A percentile compares a stretch with the other conserved stretches of the same genome.
Evolutionary conservation across 2,888 invertebrate genomes (phyloP).

Genomic region (Acanthosepion pharaonis): DNA sequence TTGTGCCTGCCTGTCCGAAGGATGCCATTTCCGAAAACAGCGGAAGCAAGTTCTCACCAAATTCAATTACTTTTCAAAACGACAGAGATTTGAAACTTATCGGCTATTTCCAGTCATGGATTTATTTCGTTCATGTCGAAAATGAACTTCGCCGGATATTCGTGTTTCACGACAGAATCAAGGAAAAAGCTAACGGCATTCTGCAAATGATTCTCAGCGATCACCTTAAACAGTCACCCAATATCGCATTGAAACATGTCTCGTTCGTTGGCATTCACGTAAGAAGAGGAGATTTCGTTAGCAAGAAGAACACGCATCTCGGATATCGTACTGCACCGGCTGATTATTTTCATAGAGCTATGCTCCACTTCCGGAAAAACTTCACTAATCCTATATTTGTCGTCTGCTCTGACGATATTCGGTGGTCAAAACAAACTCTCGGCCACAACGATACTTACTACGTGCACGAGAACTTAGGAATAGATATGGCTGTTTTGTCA

Average conservation of each 20-base stretch:
- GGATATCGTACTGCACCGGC: background rate
- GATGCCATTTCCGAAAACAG: background rate
- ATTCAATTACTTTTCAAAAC: background rate
- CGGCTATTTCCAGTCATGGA: constrained; percentile 24
- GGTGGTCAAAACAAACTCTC: background rate
- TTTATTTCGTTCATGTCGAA: background rate
- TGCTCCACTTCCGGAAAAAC: background rate
- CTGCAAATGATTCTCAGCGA: background rate
- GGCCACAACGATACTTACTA: background rate
- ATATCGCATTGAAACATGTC: background rate
- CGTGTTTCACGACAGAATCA: background rate
- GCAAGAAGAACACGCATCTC: background rate
- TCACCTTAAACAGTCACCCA: background rate
- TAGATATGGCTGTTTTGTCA: constrained; percentile 34
- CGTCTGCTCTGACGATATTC: constrained; percentile 33
- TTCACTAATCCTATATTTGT: constrained; percentile 24
- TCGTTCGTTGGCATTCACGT: background rate
- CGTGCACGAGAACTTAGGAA: constrained; percentile 35
- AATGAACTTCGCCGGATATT: background rate
- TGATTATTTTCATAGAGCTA: background rate
- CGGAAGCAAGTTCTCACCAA: background rate
- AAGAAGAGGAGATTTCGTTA: background rate
- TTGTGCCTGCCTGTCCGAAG: background rate
- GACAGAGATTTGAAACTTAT: background rate
- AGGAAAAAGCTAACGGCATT: background rate